phyloP scores from a whole-genome alignment of 53 echinoderm and acorn worm species.

The Paracentrotus lividus region DNA sequence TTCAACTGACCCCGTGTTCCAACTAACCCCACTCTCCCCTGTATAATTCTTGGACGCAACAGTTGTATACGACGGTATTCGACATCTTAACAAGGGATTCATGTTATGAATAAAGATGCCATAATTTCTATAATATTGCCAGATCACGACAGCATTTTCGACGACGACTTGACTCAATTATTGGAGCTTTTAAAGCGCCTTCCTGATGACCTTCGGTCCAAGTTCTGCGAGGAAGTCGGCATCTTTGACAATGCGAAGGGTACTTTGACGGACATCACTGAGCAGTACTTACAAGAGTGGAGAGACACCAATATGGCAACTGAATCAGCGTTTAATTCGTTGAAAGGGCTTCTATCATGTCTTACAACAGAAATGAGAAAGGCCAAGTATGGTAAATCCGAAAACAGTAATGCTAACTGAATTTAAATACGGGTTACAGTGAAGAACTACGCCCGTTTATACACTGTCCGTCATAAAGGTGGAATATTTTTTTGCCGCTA shows the following conservation, averaged over 20 bases:
- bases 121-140: background rate
- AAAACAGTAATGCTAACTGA: too few species aligned
- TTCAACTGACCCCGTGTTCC: too few species aligned
- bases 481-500: too few species aligned
- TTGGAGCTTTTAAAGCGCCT: background rate
- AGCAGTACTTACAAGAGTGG: background rate
- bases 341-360: background rate
- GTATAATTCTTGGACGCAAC: too few species aligned
- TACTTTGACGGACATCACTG: too few species aligned
- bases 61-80: too few species aligned
- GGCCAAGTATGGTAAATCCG: background rate
- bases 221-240: background rate
- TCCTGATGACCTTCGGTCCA: background rate
- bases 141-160: background rate
- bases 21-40: too few species aligned
- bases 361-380: background rate
- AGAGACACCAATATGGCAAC: background rate
- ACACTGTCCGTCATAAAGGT: too few species aligned
- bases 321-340: background rate
- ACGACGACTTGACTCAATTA: background rate
- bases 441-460: too few species aligned
- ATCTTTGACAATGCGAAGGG: background rate
- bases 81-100: too few species aligned
- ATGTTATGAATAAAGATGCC: too few species aligned
- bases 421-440: too few species aligned